Conservation (phyloP, 2,797 vertebrate species). For the Jordanella pulchra region DNA sequence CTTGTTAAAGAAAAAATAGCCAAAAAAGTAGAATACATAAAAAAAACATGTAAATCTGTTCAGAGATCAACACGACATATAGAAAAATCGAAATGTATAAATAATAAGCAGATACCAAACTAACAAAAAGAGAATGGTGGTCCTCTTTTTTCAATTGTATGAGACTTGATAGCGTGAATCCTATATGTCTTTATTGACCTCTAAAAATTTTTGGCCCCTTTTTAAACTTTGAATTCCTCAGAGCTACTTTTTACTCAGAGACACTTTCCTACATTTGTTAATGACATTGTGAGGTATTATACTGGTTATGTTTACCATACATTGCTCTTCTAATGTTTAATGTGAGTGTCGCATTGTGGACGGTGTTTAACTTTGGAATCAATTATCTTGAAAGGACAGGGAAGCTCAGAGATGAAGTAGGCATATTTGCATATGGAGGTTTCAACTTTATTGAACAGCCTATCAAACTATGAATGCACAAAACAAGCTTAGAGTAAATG, state of each 20-base stretch:
- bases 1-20: too few relatives aligned
- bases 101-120: neutral
- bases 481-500: neutral
- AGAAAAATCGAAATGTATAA: too few relatives aligned
- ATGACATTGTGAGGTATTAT: neutral
- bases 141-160: neutral
- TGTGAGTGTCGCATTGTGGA: neutral
- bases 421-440: slow-evolving; percentile 3
- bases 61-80: too few relatives aligned
- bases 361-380: slow-evolving; percentile 10
- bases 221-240: neutral
- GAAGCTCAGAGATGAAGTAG: neutral
- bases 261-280: slow-evolving; percentile 2
- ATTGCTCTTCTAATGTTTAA: neutral
- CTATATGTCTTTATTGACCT: neutral
- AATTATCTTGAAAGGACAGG: slow-evolving; percentile 5
- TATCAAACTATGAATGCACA: neutral
- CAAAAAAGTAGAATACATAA: too few relatives aligned
- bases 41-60: too few relatives aligned
- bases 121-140: too few relatives aligned
- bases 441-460: slow-evolving; percentile 11
- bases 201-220: neutral
- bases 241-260: neutral
- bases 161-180: neutral
- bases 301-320: neutral